These are phyloP conservation scores for Amblyjoppa proteus DNA, from an alignment of 2,888 invertebrate genomes.

Conservation along the genomic window DNA sequence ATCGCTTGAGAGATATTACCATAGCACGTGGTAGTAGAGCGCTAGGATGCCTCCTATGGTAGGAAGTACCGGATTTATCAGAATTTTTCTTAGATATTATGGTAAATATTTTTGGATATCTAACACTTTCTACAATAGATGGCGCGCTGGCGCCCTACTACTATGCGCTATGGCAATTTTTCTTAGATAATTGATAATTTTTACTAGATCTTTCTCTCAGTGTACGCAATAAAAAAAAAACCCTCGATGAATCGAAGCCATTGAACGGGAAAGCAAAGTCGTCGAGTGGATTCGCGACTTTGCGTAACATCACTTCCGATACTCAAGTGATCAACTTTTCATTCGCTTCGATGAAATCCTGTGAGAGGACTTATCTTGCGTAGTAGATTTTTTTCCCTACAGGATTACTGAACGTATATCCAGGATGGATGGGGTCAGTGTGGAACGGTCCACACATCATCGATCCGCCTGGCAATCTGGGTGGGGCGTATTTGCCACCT, in stretches of 20 bases:
- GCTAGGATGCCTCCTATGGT: no score
- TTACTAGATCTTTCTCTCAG: no score
- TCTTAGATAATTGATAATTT: no score
- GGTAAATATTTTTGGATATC: no score
- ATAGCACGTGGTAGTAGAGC: no score
- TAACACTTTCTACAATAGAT: no score
- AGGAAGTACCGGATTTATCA: no score
- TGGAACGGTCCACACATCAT: neutral
- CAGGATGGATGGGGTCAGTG: neutral
- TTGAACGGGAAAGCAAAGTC: slow-evolving; percentile 19
- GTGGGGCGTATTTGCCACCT: neutral
- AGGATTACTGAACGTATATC: neutral
- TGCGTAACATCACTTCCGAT: neutral
- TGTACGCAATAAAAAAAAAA: neutral
- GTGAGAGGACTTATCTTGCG: neutral
- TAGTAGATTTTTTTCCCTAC: neutral
- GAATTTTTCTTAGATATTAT: no score
- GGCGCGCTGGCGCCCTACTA: no score
- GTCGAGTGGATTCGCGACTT: neutral
- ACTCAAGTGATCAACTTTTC: neutral
- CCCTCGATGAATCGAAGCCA: slow-evolving; percentile 34
- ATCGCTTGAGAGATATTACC: no score
- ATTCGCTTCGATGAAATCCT: neutral
- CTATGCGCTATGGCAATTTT: no score
- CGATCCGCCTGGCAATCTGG: neutral